A percentile compares a stretch with the other conserved stretches of the same genome.
Conservation (phyloP, 2,113 vertebrate species). For the Anoura caudifer region DNA sequence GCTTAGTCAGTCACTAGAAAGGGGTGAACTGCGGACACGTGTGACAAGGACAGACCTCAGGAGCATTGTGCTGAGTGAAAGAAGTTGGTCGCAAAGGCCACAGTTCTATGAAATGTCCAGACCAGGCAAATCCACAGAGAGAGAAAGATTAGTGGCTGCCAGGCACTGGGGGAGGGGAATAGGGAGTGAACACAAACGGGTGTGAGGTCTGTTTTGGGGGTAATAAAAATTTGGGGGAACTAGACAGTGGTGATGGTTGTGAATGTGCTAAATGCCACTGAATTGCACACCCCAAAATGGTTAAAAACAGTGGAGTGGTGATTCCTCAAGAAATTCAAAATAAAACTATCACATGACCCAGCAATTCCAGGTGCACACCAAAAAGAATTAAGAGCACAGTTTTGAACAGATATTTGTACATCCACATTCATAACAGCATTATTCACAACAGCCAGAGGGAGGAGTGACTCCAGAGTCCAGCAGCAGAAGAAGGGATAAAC, state of each 20-base stretch:
- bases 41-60: not conserved
- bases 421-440: rapidly evolving
- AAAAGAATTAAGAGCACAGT: not conserved
- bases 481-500: rapidly evolving
- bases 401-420: not conserved
- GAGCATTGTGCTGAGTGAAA: not conserved
- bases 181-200: not conserved
- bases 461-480: not conserved
- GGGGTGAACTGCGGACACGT: not conserved
- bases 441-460: rapidly evolving
- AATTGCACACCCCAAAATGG: not conserved
- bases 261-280: not conserved
- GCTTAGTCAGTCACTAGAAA: not conserved
- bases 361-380: not conserved
- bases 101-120: not conserved
- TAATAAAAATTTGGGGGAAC: not conserved
- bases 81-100: not conserved
- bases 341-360: not conserved
- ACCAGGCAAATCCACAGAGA: not conserved
- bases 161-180: not conserved
- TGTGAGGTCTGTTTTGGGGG: not conserved
- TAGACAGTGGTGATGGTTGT: not conserved
- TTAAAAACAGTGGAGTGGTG: not conserved
- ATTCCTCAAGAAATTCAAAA: not conserved
- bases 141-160: not conserved